phyloP scores from a whole-genome alignment of 2,888 invertebrate genomes.

The Hemaris fuciformis region DNA sequence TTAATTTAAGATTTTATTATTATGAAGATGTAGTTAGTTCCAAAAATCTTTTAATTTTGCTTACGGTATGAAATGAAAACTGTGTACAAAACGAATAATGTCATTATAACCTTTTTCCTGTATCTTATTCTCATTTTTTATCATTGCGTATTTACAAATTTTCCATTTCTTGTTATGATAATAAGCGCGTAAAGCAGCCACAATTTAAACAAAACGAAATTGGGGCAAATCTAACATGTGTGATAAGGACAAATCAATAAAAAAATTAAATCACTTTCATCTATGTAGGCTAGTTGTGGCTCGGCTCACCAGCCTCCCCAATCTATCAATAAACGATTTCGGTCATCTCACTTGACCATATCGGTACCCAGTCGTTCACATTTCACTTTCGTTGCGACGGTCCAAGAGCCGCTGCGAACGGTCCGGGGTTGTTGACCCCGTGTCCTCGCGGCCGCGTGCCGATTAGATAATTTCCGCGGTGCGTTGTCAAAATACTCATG shows the following conservation, averaged over 20 bases:
- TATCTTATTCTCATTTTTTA: background rate
- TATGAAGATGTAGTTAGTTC: too few species aligned
- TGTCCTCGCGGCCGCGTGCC: constrained; percentile 78
- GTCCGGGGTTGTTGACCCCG: constrained; percentile 67
- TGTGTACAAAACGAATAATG: too few species aligned
- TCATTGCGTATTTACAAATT: background rate
- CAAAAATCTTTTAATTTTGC: too few species aligned
- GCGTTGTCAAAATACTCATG: constrained; percentile 80
- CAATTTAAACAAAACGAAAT: background rate
- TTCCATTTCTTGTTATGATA: background rate
- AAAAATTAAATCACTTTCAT: constrained; percentile 13
- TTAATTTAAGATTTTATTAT: too few species aligned
- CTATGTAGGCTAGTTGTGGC: constrained; percentile 23
- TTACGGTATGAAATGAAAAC: too few species aligned
- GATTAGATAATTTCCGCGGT: constrained; percentile 80
- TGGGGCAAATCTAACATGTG: constrained; percentile 2
- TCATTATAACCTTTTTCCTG: too few species aligned
- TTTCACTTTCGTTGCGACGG: constrained; percentile 75
- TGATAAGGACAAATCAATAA: constrained; percentile 17
- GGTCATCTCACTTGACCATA: constrained; percentile 50
- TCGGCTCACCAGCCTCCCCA: constrained; percentile 35
- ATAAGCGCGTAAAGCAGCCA: background rate
- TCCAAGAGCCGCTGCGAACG: constrained; percentile 53
- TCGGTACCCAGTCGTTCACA: constrained; percentile 50
- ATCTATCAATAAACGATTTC: constrained; percentile 54